Percentiles rank a stretch among this genome's conserved stretches.
phyloP scores from a whole-genome alignment of 2,888 invertebrate genomes.

The Chrysotoxum bicinctum region DNA sequence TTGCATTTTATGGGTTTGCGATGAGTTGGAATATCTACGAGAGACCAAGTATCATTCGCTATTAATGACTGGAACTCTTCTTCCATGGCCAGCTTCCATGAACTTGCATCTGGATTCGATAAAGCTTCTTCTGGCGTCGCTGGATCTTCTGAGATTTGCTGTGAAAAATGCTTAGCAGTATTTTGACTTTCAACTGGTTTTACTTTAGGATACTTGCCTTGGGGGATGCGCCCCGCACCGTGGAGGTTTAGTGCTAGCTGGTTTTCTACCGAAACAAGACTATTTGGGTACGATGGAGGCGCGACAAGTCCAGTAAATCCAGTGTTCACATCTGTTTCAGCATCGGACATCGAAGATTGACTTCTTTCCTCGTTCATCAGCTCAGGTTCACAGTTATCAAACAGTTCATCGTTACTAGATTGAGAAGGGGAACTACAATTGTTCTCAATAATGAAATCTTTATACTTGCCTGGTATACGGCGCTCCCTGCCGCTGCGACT shows the following conservation, averaged over 20 bases:
- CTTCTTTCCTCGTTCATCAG: no score
- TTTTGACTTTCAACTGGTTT: no score
- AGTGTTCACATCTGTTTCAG: no score
- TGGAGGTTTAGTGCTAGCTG: no score
- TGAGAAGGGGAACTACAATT: not conserved
- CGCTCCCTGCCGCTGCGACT: not conserved
- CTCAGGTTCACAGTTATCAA: not conserved
- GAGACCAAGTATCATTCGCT: slow-evolving; percentile 32
- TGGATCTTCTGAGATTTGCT: not conserved
- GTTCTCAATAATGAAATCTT: not conserved
- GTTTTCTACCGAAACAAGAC: no score
- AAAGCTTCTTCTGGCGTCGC: slow-evolving; percentile 21
- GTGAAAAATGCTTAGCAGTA: no score
- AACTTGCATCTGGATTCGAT: not conserved
- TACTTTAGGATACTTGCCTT: no score
- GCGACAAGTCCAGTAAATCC: not conserved
- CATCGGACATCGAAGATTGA: no score
- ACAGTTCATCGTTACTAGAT: not conserved
- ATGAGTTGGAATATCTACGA: slow-evolving; percentile 16
- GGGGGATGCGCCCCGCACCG: no score
- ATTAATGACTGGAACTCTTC: slow-evolving; percentile 49
- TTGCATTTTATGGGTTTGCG: slow-evolving; percentile 4
- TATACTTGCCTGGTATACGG: slow-evolving; percentile 10
- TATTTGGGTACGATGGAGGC: slow-evolving; percentile 1
- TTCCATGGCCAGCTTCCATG: slow-evolving; percentile 38